phyloP scores from a whole-genome alignment of 2,888 invertebrate species.

The Lamproptera curius region DNA sequence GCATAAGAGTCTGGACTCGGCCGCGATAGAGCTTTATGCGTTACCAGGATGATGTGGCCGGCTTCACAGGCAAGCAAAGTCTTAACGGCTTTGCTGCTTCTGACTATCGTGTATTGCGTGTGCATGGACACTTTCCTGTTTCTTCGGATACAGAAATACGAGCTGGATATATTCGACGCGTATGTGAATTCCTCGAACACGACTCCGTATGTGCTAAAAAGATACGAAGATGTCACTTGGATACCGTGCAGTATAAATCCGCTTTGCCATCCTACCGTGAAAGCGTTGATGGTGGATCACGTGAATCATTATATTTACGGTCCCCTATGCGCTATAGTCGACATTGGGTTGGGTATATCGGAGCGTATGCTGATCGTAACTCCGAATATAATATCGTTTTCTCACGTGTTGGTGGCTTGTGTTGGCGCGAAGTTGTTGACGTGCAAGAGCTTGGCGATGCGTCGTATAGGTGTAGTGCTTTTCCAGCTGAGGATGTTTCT shows the following conservation, averaged over 20 bases:
- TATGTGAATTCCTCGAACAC: conserved; percentile 35
- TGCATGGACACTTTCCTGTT: conserved; percentile 86
- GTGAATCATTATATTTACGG: conserved; percentile 90
- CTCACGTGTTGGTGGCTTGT: conserved; percentile 87
- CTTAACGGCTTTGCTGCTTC: conserved; percentile 76
- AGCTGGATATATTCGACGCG: conserved; percentile 65
- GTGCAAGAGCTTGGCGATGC: conserved; percentile 82
- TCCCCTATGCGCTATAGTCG: conserved; percentile 86
- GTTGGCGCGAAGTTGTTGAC: conserved; percentile 86
- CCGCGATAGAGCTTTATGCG: neutral
- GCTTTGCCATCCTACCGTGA: conserved; percentile 88
- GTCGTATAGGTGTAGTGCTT: conserved; percentile 85
- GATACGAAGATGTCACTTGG: conserved; percentile 77
- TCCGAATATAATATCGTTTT: conserved; percentile 90
- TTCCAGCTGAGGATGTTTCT: conserved; percentile 90
- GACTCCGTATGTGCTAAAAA: conserved; percentile 41
- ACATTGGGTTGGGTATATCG: conserved; percentile 82
- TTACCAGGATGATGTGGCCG: conserved; percentile 81
- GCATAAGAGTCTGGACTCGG: neutral
- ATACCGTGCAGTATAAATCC: conserved; percentile 86
- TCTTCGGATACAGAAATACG: conserved; percentile 83
- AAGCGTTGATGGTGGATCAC: conserved; percentile 89
- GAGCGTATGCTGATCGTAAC: conserved; percentile 80
- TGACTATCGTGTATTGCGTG: conserved; percentile 80
- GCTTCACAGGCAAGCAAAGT: conserved; percentile 86